Evolutionary conservation across 1,140 invertebrate genomes (phyloP), one percentile per base, ranked within the genome.

Genomic region (Drosophila arawakana): DNA sequence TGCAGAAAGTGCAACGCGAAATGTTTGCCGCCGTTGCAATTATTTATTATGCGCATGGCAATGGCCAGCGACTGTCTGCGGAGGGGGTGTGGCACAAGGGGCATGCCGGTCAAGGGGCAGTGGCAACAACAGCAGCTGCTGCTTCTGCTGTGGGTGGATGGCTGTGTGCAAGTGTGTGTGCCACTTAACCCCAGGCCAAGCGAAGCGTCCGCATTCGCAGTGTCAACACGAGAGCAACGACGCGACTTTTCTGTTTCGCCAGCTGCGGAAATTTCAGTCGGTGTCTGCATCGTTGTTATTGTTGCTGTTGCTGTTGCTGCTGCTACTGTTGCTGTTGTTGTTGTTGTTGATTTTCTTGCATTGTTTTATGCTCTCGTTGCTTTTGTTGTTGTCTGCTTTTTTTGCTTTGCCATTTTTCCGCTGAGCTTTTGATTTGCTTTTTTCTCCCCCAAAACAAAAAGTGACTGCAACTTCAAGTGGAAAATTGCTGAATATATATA

Each of bases 1-100:
- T 81, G 82, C 82, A 86, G 84, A 84, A 88, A 88, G 78, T 89
- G 84, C 84, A 88, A 78, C 65, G 83, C 77, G 77, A 88, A 88
- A 80, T 80, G 83, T 80, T 88, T 88, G 52, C 83, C 78, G 81
- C 71, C 78, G 81, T 75, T 88, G 84, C 84, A 88, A 88, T 89
- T 88, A 88, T 88, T 88, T 88, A 88, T 88, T 89, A 75, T 89
- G 84, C 74, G 73, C 76, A 72, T 71, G 66, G 73, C 67, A 58
- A 65, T 63, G 50, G 60, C 55, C 58, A 76, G 57, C 52, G 60
- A 59, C 57, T 60, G 65, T 61, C 57, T 75, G 67, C 21, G 47
- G 37, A 39, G 34, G 13, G 44, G 54, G 61, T 44, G 62, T 37
- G 73, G 46, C 21, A 11, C 18, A 25, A 18, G 37, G 49, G 15